Evolutionary conservation across 2,113 vertebrate genomes (phyloP).

Genomic region (Thryonomys swinderianus): DNA sequence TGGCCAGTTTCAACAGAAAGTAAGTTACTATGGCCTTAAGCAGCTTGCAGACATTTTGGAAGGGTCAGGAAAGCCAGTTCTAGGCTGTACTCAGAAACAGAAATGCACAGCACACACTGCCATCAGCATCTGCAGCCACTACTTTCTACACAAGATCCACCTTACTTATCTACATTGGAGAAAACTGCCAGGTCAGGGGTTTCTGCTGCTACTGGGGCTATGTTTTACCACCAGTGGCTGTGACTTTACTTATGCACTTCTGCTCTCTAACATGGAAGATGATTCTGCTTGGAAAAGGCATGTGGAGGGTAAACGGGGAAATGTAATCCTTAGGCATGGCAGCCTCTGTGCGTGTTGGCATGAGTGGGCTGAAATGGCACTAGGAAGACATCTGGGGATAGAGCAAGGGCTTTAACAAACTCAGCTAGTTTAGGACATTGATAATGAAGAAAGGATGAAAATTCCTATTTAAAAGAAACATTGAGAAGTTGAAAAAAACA

Average conservation of each 20-base stretch:
- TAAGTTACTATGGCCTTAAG: not conserved
- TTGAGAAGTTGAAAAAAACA: not conserved
- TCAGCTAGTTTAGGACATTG: not conserved
- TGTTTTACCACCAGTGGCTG: not conserved
- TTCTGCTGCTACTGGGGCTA: not conserved
- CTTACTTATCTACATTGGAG: not conserved
- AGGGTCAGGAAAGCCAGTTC: not conserved
- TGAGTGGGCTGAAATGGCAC: not conserved
- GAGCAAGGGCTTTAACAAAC: not conserved
- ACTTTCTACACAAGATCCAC: not conserved
- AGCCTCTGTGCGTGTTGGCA: not conserved
- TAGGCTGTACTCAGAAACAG: not conserved
- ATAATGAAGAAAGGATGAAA: not conserved
- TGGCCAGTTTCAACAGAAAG: not conserved
- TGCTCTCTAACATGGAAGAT: not conserved
- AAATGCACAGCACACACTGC: not conserved
- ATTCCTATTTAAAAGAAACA: not conserved
- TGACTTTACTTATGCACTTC: not conserved
- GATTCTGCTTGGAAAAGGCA: not conserved
- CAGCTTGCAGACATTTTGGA: not conserved
- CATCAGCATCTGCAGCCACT: not conserved
- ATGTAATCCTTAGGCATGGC: not conserved
- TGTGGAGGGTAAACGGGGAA: not conserved
- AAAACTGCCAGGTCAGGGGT: not conserved
- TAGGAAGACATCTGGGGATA: not conserved